Base-by-base conservation (phyloP, 1,140 invertebrate genomes). In the Drosophila nebulosa region DNA sequence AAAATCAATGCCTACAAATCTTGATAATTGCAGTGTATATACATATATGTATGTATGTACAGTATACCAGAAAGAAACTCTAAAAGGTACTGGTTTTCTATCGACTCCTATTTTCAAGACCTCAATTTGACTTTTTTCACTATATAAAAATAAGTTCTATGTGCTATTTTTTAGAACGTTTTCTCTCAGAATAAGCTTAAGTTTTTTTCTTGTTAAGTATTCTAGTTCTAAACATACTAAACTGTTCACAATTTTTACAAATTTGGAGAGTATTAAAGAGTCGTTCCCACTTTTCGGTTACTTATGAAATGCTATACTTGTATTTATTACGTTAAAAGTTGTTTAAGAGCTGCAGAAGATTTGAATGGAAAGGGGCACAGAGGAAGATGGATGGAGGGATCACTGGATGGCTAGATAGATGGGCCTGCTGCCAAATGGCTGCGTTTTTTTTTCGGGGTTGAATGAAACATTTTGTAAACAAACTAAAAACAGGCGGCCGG, bases 401-500 rank as follows among this genome's bases (percentile, higher is more conserved):
- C 9, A 3, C 10, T 32, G 42, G 18, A 22, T n/a, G 22, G 50
- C 7, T 52, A 26, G 26, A 71, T 51, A 16, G 71, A 51, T 58
- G 53, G 46, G 52, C 26, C 36, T 64, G 70, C 69, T 53, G 35
- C 60, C 70, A 73, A 73, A 65, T 73, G 69, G 65, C 14, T 39
- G 18, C 51, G 24, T 50, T 58, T 56, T 53, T 62, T 69, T 64
- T 64, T 35, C 35, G 62, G 68, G 71, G 69, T 73, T 53, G 71
- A 70, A 67, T 50, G 68, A 30, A 12, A 70, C 76, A 85, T 74
- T 79, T 77, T 86, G 83, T 86, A 86, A 86, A 86, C 81, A 86
- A 74, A 86, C 66, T 69, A 59, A 46, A 22, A 27, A 46, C 16
- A 39, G 26, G 62, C 62, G 64, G 51, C 73, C 80, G 73, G 74